Evolutionary conservation across 2,888 invertebrate species (phyloP).

Genomic region (Drosophila borealis): DNA sequence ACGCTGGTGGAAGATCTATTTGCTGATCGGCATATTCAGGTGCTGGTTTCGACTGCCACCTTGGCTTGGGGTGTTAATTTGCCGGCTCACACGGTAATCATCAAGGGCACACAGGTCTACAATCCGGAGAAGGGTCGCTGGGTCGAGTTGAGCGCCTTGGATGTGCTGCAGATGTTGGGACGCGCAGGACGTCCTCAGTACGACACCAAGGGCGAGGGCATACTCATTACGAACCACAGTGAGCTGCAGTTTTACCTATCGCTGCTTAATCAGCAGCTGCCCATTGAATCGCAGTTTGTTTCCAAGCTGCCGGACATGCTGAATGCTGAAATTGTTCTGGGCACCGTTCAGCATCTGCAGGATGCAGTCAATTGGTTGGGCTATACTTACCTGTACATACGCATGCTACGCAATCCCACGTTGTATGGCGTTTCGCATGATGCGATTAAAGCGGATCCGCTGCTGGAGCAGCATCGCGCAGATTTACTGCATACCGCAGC

Average conservation of each 20-base stretch:
- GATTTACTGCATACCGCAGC: conserved; percentile 99
- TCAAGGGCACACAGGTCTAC: conserved; percentile 99
- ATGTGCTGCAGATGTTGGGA: conserved; percentile 99
- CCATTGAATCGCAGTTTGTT: conserved; percentile 98
- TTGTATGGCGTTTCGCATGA: conserved; percentile 95
- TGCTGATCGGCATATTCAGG: conserved; percentile 98
- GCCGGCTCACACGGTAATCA: conserved; percentile 97
- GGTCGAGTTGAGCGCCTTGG: conserved; percentile 98
- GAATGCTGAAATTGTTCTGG: conserved; percentile 98
- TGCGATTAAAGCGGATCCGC: conserved; percentile 91
- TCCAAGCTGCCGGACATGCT: conserved; percentile 97
- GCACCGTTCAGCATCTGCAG: conserved; percentile 94
- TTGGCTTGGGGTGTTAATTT: conserved; percentile 99
- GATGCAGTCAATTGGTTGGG: conserved; percentile 97
- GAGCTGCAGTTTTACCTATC: conserved; percentile 99
- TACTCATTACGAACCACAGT: conserved; percentile 99
- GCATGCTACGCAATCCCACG: conserved; percentile 96
- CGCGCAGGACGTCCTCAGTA: conserved; percentile 99
- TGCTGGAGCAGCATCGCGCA: conserved; percentile 95
- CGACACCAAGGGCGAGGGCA: conserved; percentile 98
- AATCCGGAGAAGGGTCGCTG: conserved; percentile 99
- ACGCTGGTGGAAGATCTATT: conserved; percentile 99
- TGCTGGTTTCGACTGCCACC: conserved; percentile 98
- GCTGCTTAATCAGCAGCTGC: conserved; percentile 98
- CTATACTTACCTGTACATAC: conserved; percentile 97